These are phyloP conservation scores for Paracyprichromis sp. DNA, from an alignment of 2,113 vertebrate genomes.

Conservation along the genomic window DNA sequence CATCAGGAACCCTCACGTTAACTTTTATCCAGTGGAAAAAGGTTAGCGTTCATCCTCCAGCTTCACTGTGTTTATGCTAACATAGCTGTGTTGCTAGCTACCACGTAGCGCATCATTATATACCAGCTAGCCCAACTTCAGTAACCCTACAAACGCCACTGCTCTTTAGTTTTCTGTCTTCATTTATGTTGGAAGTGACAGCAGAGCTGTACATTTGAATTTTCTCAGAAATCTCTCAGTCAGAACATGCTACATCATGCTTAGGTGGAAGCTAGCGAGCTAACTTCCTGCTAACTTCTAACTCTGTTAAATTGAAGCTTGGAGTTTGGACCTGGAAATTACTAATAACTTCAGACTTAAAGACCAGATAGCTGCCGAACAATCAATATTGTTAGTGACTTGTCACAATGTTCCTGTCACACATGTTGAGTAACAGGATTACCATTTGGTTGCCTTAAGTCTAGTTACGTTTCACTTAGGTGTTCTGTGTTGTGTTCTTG, in stretches of 20 bases:
- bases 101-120: too few species aligned
- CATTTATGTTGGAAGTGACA: not conserved
- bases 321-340: rapidly evolving
- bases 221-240: not conserved
- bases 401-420: constrained; percentile 11
- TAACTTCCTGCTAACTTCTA: not conserved
- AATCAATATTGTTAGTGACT: constrained; percentile 14
- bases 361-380: constrained; percentile 12
- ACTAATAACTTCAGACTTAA: not conserved
- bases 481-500: not conserved
- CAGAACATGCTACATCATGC: not conserved
- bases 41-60: too few species aligned
- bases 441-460: not conserved
- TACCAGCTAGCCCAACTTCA: rapidly evolving
- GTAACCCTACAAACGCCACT: too few species aligned
- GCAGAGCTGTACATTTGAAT: rapidly evolving
- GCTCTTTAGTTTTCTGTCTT: too few species aligned
- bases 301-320: not conserved
- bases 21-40: not conserved
- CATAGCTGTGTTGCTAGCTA: too few species aligned
- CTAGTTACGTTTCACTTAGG: not conserved
- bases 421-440: not conserved
- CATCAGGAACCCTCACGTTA: rapidly evolving
- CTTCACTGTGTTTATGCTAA: too few species aligned
- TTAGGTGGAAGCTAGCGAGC: not conserved